phyloP scores from a whole-genome alignment of 1,140 invertebrate species.

The Gyrodactylus salaris region DNA sequence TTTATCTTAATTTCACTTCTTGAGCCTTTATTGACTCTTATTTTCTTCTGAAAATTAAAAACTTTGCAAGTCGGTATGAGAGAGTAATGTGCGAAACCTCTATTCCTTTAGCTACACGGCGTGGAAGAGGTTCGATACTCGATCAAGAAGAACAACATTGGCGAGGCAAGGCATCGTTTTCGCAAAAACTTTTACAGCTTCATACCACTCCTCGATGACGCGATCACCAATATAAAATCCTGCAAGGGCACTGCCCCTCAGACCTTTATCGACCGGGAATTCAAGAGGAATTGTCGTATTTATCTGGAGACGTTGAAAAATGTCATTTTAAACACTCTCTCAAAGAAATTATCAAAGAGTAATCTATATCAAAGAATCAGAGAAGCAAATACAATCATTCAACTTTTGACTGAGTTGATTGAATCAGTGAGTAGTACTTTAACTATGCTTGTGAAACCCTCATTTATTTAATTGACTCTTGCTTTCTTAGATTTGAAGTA shows the following conservation, averaged over 20 bases:
- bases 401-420: neutral
- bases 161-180: neutral
- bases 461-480: no score
- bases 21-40: no score
- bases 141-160: neutral
- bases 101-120: neutral
- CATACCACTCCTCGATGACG: neutral
- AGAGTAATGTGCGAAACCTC: slow-evolving; percentile 11
- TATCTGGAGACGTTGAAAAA: neutral
- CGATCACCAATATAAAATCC: neutral
- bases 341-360: neutral
- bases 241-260: neutral
- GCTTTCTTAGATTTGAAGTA: no score
- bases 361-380: neutral
- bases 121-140: neutral
- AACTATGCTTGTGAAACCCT: no score
- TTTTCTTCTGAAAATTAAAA: no score
- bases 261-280: neutral
- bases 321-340: neutral
- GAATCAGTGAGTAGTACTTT: neutral
- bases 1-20: no score
- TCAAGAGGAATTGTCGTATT: neutral
- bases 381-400: neutral
- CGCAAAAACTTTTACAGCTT: neutral
- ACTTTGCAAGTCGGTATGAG: no score